Conservation (phyloP, 2,113 vertebrate species). For the Chamaea fasciata region DNA sequence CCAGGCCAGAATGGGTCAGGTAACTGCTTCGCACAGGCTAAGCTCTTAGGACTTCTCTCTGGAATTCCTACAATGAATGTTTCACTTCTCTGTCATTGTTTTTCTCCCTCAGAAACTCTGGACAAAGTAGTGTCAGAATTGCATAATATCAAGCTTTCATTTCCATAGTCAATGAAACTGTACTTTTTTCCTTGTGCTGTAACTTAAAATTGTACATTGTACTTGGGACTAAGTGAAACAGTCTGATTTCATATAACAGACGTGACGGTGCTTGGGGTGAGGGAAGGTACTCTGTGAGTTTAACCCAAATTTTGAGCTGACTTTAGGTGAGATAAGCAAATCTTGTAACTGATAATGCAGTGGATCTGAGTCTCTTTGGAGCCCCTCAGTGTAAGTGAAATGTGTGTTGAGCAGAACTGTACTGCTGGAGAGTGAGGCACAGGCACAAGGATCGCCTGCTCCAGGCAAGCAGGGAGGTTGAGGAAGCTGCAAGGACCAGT, state of each 20-base stretch:
- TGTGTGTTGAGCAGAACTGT: neutral
- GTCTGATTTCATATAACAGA: neutral
- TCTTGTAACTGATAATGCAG: neutral
- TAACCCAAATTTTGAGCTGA: neutral
- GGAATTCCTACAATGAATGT: neutral
- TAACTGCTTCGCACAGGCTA: neutral
- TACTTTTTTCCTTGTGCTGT: neutral
- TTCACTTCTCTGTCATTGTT: neutral
- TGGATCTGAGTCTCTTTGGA: neutral
- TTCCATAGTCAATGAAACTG: neutral
- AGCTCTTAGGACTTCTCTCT: neutral
- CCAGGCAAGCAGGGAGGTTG: accelerated
- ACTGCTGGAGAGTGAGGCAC: accelerated
- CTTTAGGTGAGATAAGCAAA: neutral
- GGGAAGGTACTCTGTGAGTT: neutral
- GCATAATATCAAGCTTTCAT: neutral
- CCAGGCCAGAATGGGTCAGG: neutral
- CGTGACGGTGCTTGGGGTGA: neutral
- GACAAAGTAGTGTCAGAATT: neutral
- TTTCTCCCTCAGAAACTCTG: neutral
- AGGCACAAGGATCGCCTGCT: neutral
- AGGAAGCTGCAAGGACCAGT: accelerated
- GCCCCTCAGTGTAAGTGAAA: neutral
- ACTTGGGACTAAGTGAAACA: neutral
- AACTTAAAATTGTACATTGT: neutral